Conservation (phyloP, 2,888 invertebrate species). For the Limenitis camilla region DNA sequence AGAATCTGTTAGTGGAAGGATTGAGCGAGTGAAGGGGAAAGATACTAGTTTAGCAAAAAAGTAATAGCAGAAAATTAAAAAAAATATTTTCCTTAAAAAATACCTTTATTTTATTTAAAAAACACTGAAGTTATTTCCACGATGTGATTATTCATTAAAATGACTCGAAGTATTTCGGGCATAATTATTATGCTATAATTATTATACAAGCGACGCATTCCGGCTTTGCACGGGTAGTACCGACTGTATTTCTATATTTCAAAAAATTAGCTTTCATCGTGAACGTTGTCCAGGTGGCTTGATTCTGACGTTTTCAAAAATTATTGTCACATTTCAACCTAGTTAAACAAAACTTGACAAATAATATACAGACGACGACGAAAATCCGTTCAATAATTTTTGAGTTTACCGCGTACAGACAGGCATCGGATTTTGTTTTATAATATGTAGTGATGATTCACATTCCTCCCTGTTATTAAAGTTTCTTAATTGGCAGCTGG, state of each 20-base stretch:
- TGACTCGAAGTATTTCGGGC: conserved; percentile 16
- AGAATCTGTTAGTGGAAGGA: too few relatives aligned
- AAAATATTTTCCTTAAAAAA: background rate
- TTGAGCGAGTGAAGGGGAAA: too few relatives aligned
- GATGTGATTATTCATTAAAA: conserved; percentile 10
- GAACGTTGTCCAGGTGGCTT: too few relatives aligned
- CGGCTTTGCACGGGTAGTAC: too few relatives aligned
- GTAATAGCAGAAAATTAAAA: background rate
- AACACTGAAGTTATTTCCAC: conserved; percentile 12
- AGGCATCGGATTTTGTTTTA: too few relatives aligned
- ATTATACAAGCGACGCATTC: conserved; percentile 27
- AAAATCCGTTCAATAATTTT: conserved; percentile 15
- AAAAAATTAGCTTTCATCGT: too few relatives aligned
- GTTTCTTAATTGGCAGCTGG: conserved; percentile 28
- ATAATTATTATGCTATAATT: conserved; percentile 31
- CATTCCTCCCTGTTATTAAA: conserved; percentile 17
- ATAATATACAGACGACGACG: too few relatives aligned
- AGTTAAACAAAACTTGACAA: too few relatives aligned
- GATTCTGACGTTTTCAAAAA: too few relatives aligned
- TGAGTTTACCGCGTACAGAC: background rate
- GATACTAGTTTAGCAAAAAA: background rate
- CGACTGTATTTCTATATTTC: too few relatives aligned
- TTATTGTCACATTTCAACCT: too few relatives aligned
- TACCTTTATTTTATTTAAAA: conserved; percentile 12
- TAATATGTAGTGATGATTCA: too few relatives aligned